Evolutionary conservation across 2,113 vertebrate genomes (phyloP), one percentile per base, ranked within the genome.

Genomic region (Myrmecobius fasciatus): DNA sequence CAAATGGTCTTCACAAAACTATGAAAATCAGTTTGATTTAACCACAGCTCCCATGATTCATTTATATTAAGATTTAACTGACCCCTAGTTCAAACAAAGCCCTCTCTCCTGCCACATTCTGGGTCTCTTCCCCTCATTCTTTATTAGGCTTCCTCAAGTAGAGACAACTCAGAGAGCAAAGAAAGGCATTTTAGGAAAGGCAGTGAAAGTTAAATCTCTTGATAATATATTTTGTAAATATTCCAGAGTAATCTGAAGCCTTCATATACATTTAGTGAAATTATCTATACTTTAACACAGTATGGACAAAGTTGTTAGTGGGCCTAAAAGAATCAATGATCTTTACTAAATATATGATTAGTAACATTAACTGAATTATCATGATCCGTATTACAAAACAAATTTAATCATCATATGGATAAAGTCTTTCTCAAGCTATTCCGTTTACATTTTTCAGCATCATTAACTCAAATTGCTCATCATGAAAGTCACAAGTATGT

Each of bases 391-490:
- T 90, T 94, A 47, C 48, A 52, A 94, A 96, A 22, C 93, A 92
- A 92, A 91, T 52, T 89, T 94, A 93, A 56, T 67, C 88, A 31
- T 36, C 56, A 4, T 93, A 10, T 56, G 92, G 83, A 90, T 52
- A 96, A 9, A 53, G 56, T 43, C 95, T 26, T 83, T 67, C 28
- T 60, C n/a, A 53, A 92, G 53, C 47, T 9, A 0, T 53, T 49
- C 49, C 9, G 49, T 75, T 67, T 36, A 36, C 0, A 5, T 75
- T 20, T 83, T 88, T 92, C 96, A 92, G 92, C 52, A 92, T 94
- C 36, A 94, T 22, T 96, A 95, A 49, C 31, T 94, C 48, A 90
- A 60, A 89, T 83, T 94, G 31, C 53, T 96, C 47, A 96, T 93
- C 31, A 56, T n/a, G 5, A 53, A 1, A 89, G 52, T 26, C 92